Percentiles rank a stretch among this genome's conserved stretches.
Evolutionary conservation across 1,140 invertebrate genomes (phyloP).

Genomic region (Drosophila yakuba): DNA sequence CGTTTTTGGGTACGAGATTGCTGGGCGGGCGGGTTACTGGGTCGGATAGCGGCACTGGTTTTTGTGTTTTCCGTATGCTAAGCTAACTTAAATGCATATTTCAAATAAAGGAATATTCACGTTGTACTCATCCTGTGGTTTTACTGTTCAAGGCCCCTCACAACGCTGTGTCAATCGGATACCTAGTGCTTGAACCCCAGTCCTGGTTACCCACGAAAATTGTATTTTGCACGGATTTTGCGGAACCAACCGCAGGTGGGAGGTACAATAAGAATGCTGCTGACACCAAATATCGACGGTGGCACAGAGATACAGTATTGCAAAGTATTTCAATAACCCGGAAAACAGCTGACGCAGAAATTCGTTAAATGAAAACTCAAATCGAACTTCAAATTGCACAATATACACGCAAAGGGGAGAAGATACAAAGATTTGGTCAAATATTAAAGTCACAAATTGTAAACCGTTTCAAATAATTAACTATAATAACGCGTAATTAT

Average conservation of each 20-base stretch:
- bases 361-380: not conserved
- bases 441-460: too few species aligned
- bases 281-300: not conserved
- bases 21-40: constrained; percentile 52
- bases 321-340: not conserved
- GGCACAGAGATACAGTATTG: not conserved
- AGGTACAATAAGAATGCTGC: not conserved
- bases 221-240: not conserved
- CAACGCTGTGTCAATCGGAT: not conserved
- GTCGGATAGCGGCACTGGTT: constrained; percentile 71
- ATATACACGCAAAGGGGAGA: not conserved
- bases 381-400: not conserved
- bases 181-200: not conserved
- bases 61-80: constrained; percentile 28
- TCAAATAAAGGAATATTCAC: constrained; percentile 42
- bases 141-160: not conserved
- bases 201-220: not conserved
- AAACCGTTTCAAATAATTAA: too few species aligned
- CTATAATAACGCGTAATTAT: too few species aligned
- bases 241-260: not conserved
- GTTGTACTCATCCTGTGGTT: constrained; percentile 16
- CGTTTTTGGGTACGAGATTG: constrained; percentile 38
- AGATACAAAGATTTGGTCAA: too few species aligned
- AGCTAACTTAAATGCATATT: constrained; percentile 44
- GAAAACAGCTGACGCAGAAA: not conserved